A percentile compares a stretch with the other conserved stretches of the same genome.
Evolutionary conservation across 2,113 vertebrate genomes (phyloP).

Genomic region (Anolis carolinensis): DNA sequence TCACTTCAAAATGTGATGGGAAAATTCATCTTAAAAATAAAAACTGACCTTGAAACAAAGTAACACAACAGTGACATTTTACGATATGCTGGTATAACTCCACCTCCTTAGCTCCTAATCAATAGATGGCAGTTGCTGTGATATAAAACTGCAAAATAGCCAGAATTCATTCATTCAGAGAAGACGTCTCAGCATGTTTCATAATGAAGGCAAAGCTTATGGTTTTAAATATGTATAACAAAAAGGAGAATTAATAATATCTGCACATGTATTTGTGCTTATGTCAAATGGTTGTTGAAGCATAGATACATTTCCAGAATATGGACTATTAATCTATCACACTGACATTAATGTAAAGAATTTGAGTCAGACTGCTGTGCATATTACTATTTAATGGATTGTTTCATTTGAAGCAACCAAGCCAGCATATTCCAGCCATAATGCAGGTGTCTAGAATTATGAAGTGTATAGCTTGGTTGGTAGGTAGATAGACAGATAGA

Average conservation of each 20-base stretch:
- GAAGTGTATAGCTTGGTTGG: not conserved
- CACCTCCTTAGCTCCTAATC: not conserved
- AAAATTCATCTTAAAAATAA: slow-evolving; percentile 5
- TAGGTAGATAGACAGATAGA: not conserved
- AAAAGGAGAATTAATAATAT: slow-evolving; percentile 55
- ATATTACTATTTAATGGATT: slow-evolving; percentile 73
- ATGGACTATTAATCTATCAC: slow-evolving; percentile 67
- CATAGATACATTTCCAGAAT: slow-evolving; percentile 60
- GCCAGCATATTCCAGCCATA: slow-evolving; percentile 55
- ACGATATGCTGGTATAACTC: not conserved
- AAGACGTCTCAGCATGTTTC: not conserved
- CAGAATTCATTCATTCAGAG: slow-evolving; percentile 8
- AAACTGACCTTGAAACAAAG: slow-evolving; percentile 28
- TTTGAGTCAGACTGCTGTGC: slow-evolving; percentile 49
- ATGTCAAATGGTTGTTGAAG: slow-evolving; percentile 66
- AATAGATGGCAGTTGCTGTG: not conserved
- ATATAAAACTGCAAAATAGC: slow-evolving; percentile 21
- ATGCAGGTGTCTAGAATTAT: slow-evolving; percentile 21
- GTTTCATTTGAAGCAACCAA: slow-evolving; percentile 65
- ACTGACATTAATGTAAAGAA: slow-evolving; percentile 63
- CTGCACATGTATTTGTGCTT: slow-evolving; percentile 61
- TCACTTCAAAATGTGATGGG: slow-evolving; percentile 22
- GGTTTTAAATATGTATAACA: slow-evolving; percentile 45
- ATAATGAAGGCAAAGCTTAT: not conserved
- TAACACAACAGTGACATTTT: not conserved